Base-by-base conservation (phyloP, 2,888 invertebrate genomes). In the Chrysolina americana region DNA sequence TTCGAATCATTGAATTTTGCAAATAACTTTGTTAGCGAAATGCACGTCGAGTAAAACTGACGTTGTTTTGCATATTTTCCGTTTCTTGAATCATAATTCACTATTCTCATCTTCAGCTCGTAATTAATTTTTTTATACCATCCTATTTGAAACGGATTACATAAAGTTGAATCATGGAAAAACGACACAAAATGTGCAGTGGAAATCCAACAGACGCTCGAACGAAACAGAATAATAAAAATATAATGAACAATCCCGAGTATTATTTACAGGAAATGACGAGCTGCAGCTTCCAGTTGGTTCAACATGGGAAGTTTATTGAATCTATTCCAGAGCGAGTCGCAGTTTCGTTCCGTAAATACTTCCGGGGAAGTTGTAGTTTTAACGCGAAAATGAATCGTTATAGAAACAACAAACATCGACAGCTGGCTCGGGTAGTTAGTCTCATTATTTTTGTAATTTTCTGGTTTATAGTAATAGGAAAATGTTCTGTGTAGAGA, bases 221-320 rank as follows among this genome's bases (percentile, higher is more conserved):
- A 59, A 28, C 21, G 28, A 13, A n/a, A n/a, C n/a, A 59, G n/a
- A 28, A 15, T 15, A 28, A 59, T 59, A 59, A 59, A 59, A 59
- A 28, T 59, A 59, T 28, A 59, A 59, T 28, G 23, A 59, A 59
- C 59, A 10, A 59, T 15, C 23, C 28, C 23, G 53, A 19, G 10
- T 21, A 59, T 28, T 15, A 59, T 59, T 59, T 28, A 15, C 11
- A 59, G 59, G 15, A 59, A 59, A 59, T 28, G 15, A 59, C 23
- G 17, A 5, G 59, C 59, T 23, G 59, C 23, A 59, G 23, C 28
- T 59, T 59, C n/a, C 28, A 28, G n/a, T 28, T 59, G 23, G 23
- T 59, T 59, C 28, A 9, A 13, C 28, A 15, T 11, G 59, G 23
- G 21, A 53, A 53, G 53, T 53, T 53, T 53, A 53, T 53, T 53